phyloP scores from a whole-genome alignment of 2,888 invertebrate species.

The Yponomeuta malinellus region DNA sequence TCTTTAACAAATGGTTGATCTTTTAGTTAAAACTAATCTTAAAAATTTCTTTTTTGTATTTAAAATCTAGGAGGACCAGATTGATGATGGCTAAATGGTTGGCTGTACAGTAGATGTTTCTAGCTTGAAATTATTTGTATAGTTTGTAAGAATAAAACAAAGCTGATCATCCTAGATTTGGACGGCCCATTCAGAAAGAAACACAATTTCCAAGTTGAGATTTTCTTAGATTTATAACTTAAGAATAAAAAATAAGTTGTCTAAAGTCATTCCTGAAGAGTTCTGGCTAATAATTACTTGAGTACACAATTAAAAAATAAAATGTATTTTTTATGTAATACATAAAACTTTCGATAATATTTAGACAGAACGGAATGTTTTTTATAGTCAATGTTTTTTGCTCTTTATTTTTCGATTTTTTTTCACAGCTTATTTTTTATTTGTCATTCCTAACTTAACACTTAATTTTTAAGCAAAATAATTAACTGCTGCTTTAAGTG shows the following conservation, averaged over 20 bases:
- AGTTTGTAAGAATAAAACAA: conserved; percentile 29
- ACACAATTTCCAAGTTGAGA: conserved; percentile 34
- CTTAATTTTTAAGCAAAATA: conserved; percentile 29
- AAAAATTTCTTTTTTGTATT: conserved; percentile 5
- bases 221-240: conserved; percentile 53
- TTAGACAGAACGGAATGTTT: conserved; percentile 2
- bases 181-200: conserved; percentile 24
- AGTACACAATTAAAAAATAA: background rate
- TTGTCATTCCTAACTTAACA: conserved; percentile 38
- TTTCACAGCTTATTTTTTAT: conserved; percentile 69
- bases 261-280: conserved; percentile 1
- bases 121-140: conserved; percentile 57
- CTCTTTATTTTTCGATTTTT: conserved; percentile 34
- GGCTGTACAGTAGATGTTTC: conserved; percentile 67
- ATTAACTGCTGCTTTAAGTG: background rate
- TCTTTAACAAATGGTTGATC: conserved; percentile 24
- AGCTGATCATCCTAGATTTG: conserved; percentile 31
- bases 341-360: background rate
- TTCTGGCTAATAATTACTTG: conserved; percentile 2
- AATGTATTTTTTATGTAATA: background rate
- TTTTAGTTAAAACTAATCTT: no score
- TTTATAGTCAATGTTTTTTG: background rate
- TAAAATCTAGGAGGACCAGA: conserved; percentile 35
- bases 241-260: conserved; percentile 65
- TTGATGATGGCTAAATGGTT: conserved; percentile 50